Evolutionary conservation across 23 tunicate genomes (phyloP), one percentile per base, ranked within the genome.

Genomic region (Trididemnum clinides): DNA sequence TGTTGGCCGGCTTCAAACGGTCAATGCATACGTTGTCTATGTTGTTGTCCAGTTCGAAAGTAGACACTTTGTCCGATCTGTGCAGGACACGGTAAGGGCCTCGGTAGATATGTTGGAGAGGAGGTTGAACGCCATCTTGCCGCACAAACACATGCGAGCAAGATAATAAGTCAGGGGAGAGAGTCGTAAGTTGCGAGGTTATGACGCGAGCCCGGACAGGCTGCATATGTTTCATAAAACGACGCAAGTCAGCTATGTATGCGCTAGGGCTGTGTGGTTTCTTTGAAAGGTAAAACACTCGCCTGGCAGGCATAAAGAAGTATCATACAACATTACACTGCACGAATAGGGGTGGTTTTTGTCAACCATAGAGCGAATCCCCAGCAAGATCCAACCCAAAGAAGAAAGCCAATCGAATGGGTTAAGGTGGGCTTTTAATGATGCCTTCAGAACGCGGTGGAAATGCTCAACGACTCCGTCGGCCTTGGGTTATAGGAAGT

Each of bases 381-480:
- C 65, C 25, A 84, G 32, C 10, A 84, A 50, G 15, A 83, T 33
- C 87, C 3, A 1, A 28, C 39, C 39, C 15, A 65, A 70, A 57
- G 72, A 72, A 19, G 71, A 72, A 28, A 33, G 72, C 88, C 88
- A 84, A 32, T 72, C 50, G 20, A 23, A 0, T 6, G 33, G 51
- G 19, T 72, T 12, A 10, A 27, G 21, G 21, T 84, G 81, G 0
- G 88, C 81, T 51, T 50, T 72, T 1, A 84, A n/a, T 12, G 81
- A 44, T n/a, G 51, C 50, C 25, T 84, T 84, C 20, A 84, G 5
- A 22, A 34, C 33, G 19, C 71, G 33, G 33, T 54, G 32, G n/a
- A 69, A 69, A 28, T n/a, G 7, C 21, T 69, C 76, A 28, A 6
- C 39, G 21, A 69, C 5, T n/a, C 88, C 88, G 26, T 84, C 72